Conservation (phyloP, 1,140 invertebrate species). For the Danaus plexippus region DNA sequence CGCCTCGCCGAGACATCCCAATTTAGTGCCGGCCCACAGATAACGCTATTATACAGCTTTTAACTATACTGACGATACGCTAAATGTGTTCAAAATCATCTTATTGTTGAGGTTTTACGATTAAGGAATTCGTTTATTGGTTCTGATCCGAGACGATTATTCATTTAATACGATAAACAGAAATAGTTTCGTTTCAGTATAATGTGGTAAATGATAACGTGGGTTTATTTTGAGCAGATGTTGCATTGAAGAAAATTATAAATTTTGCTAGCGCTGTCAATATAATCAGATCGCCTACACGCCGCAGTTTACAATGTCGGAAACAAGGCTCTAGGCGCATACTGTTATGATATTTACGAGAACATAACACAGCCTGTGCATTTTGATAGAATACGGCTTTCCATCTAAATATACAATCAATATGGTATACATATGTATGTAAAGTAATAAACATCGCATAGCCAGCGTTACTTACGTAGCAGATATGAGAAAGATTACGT, state of each 20-base stretch:
- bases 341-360: conserved; percentile 20
- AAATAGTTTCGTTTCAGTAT: conserved; percentile 13
- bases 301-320: conserved; percentile 22
- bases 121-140: conserved; percentile 36
- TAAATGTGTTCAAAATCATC: conserved; percentile 67
- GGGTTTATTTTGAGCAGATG: conserved; percentile 18
- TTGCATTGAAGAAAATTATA: conserved; percentile 21
- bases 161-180: conserved; percentile 29
- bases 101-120: conserved; percentile 52
- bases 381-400: conserved; percentile 12
- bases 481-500: not conserved
- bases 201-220: conserved; percentile 5
- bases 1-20: conserved; percentile 64
- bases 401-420: not conserved
- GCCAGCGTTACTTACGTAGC: not conserved
- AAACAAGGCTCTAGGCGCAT: conserved; percentile 13
- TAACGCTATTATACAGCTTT: conserved; percentile 71
- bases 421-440: not conserved
- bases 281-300: conserved; percentile 24
- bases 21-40: conserved; percentile 65
- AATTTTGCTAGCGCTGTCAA: conserved; percentile 20
- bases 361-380: conserved; percentile 17
- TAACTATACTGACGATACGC: conserved; percentile 68
- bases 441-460: not conserved
- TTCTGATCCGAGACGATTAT: conserved; percentile 18